A percentile compares a stretch with the other conserved stretches of the same genome.
phyloP scores from a whole-genome alignment of 2,113 vertebrate species.

The Callospermophilus lateralis region DNA sequence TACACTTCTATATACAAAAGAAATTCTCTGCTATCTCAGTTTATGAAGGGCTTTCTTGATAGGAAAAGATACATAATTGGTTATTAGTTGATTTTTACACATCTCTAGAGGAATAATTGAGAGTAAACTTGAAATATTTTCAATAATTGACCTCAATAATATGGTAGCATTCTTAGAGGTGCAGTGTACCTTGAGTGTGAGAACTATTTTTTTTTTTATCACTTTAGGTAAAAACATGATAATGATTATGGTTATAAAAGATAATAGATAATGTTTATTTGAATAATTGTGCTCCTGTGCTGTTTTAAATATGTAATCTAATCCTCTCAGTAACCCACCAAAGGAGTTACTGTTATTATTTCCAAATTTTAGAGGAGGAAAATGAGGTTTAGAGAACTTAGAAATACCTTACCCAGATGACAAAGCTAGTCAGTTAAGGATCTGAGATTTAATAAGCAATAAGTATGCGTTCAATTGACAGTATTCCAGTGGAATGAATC shows the following conservation, averaged over 20 bases:
- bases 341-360: neutral
- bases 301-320: constrained; percentile 1
- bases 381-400: neutral
- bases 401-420: neutral
- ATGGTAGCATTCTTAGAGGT: neutral
- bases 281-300: neutral
- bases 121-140: neutral
- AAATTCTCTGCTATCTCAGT: neutral
- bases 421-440: neutral
- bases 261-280: neutral
- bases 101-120: neutral
- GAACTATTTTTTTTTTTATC: neutral
- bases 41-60: neutral
- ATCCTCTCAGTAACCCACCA: neutral
- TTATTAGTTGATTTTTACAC: neutral
- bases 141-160: neutral
- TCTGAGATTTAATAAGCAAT: neutral
- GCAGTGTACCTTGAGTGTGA: neutral
- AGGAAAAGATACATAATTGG: neutral
- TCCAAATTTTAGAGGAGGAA: constrained; percentile 3
- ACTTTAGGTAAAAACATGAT: neutral
- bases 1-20: neutral
- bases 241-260: neutral
- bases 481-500: too few relatives aligned
- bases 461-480: neutral